phyloP scores from a whole-genome alignment of 2,797 vertebrate species.

The Amblyraja radiata region DNA sequence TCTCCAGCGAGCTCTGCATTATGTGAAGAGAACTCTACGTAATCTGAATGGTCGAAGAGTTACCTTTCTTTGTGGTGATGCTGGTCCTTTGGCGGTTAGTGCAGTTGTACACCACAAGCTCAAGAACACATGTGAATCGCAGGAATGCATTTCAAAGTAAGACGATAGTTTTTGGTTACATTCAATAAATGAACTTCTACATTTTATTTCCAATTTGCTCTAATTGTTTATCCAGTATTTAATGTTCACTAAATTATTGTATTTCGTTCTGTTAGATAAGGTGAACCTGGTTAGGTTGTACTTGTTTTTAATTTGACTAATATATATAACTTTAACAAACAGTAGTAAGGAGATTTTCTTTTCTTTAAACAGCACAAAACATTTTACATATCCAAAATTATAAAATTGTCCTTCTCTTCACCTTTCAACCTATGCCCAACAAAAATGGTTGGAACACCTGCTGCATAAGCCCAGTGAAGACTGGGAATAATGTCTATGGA shows the following conservation, averaged over 20 bases:
- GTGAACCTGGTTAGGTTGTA: background rate
- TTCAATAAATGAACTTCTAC: background rate
- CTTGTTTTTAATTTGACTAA: background rate
- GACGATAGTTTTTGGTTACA: slow-evolving; percentile 39
- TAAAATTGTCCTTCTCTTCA: background rate
- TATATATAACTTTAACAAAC: background rate
- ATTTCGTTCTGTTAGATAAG: background rate
- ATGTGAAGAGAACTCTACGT: slow-evolving; percentile 81
- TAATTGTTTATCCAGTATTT: too few relatives aligned
- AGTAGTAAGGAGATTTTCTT: background rate
- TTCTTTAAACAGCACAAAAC: background rate
- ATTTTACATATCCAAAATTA: background rate
- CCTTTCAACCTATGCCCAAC: background rate
- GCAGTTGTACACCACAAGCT: slow-evolving; percentile 84
- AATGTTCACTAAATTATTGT: too few relatives aligned
- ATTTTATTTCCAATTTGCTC: too few relatives aligned
- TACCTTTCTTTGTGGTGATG: slow-evolving; percentile 90
- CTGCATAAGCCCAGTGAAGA: too few relatives aligned
- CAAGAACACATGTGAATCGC: slow-evolving; percentile 69
- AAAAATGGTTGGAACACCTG: background rate
- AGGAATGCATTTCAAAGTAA: slow-evolving; percentile 81
- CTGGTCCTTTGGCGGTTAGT: slow-evolving; percentile 82
- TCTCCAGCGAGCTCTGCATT: slow-evolving; percentile 82
- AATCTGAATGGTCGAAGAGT: slow-evolving; percentile 82
- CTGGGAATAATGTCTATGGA: too few relatives aligned